Evolutionary conservation across 2,113 vertebrate genomes (phyloP).

Genomic region (Catharus fuscescens): DNA sequence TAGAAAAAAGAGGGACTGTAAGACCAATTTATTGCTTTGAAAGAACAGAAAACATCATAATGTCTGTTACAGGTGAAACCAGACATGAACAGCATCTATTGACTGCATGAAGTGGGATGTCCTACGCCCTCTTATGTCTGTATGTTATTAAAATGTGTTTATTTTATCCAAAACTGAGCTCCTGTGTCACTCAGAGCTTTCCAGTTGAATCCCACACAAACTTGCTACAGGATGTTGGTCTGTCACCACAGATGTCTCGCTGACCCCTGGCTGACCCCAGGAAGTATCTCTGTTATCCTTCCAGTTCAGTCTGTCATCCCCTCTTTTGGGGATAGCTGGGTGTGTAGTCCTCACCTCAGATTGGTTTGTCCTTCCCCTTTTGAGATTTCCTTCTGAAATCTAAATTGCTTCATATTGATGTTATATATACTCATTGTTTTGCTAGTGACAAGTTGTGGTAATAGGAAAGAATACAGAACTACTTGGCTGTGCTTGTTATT

Average conservation of each 20-base stretch:
- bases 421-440: not conserved
- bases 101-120: not conserved
- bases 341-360: not conserved
- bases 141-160: rapidly evolving
- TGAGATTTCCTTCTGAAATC: not conserved
- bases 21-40: not conserved
- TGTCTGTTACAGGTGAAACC: not conserved
- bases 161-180: not conserved
- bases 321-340: not conserved
- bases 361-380: not conserved
- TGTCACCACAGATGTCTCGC: not conserved
- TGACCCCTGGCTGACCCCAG: not conserved
- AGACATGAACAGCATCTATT: not conserved
- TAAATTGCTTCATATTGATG: rapidly evolving
- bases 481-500: not conserved
- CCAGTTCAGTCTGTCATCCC: not conserved
- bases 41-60: not conserved
- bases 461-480: not conserved
- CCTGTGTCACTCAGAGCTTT: not conserved
- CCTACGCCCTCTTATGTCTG: rapidly evolving
- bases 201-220: rapidly evolving
- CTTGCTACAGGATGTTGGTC: not conserved
- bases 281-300: not conserved
- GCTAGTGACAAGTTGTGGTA: not conserved
- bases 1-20: not conserved